Base-by-base conservation (phyloP, 2,888 invertebrate genomes). In the Gastracanthus pulcherrimus region DNA sequence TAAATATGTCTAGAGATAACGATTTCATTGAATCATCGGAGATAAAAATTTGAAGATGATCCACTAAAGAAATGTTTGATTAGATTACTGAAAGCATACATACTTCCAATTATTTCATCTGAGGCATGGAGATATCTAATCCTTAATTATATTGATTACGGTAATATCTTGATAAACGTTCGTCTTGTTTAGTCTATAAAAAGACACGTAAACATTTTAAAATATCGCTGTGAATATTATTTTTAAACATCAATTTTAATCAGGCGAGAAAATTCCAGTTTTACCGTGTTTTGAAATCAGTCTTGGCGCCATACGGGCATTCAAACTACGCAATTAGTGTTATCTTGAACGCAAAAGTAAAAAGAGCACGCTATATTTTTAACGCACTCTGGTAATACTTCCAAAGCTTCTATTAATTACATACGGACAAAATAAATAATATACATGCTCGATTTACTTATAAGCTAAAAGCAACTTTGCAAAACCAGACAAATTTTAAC, bases 11-110 rank as follows among this genome's bases (percentile, higher is more conserved):
- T 41, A 2, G 38, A 23, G 58, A 71, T 70, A 70, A 38, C 36
- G 60, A 41, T 71, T 66, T 55, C 48, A 71, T 66, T 45, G 71
- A 76, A 70, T 64, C 62, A 51, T 38, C 19, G 2, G 76, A 81
- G 66, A 77, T 80, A 74, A 82, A 74, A 38, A 29, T 34, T 9
- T 3, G 34, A 66, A 45, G 36, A 66, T 58, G 41, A 72, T 51
- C 45, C 31, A 23, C n/a, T 31, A 23, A 67, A 11, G 62, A 77
- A 77, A 69, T 74, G 58, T 77, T 81, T 36, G 60, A 76, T 74
- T 48, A 72, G 62, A 77, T 81, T 81, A 66, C 48, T 23, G 51
- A 36, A 60, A 48, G 1, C 23, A 26, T 38, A 64, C 64, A 16
- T 48, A 6, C 48, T 3, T 64, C 51, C 31, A 41, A 41, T 79